Evolutionary conservation across 2,888 invertebrate genomes (phyloP).

Genomic region (Melanophora roralis): DNA sequence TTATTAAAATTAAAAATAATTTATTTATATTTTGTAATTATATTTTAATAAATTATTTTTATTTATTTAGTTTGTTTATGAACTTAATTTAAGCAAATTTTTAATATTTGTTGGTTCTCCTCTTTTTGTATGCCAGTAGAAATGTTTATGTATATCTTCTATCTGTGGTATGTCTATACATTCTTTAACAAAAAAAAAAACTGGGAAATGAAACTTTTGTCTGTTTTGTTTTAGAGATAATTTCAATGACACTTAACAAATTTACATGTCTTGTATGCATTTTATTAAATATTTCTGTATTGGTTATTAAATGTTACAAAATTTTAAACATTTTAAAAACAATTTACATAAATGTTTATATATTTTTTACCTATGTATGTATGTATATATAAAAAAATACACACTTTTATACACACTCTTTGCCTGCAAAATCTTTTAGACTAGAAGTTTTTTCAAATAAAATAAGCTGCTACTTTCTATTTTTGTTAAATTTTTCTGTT

Average conservation of each 20-base stretch:
- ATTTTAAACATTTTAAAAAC: too few relatives aligned
- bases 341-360: too few relatives aligned
- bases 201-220: conserved; percentile 29
- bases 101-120: conserved; percentile 31
- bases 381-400: conserved; percentile 1
- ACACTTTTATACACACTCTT: conserved; percentile 45
- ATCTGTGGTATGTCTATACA: conserved; percentile 29
- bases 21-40: background rate
- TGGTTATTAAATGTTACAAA: conserved; percentile 14
- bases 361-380: background rate
- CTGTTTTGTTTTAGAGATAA: background rate
- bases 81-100: background rate
- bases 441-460: conserved; percentile 37
- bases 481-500: background rate
- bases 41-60: background rate
- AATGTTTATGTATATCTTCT: conserved; percentile 22
- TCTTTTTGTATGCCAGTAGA: conserved; percentile 46
- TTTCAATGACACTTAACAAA: background rate
- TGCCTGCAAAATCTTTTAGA: conserved; percentile 54
- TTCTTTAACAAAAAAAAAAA: conserved; percentile 37
- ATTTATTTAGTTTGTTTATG: background rate
- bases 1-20: background rate
- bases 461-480: conserved; percentile 7
- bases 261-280: conserved; percentile 7
- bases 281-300: background rate